Evolutionary conservation across 2,888 invertebrate genomes (phyloP).

Genomic region (Oscheius sp.): DNA sequence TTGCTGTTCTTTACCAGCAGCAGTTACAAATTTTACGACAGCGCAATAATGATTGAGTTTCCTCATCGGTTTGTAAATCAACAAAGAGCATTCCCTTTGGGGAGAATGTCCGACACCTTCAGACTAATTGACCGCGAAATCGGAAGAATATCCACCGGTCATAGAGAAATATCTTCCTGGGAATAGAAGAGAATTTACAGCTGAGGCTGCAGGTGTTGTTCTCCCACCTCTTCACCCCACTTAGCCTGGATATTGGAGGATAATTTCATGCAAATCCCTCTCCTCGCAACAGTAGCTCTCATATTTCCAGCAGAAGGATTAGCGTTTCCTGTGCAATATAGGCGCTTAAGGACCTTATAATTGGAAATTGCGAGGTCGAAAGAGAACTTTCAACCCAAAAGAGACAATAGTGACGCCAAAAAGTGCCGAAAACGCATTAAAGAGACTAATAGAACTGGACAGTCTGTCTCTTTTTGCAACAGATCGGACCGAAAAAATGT

Average conservation of each 20-base stretch:
- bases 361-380: neutral
- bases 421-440: slow-evolving; percentile 1
- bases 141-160: neutral
- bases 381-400: too few relatives aligned
- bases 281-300: slow-evolving; percentile 20
- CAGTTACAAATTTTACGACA: too few relatives aligned
- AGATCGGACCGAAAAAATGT: neutral
- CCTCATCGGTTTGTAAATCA: too few relatives aligned
- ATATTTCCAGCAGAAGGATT: neutral
- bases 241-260: slow-evolving; percentile 15
- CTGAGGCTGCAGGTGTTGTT: neutral
- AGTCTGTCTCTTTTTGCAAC: too few relatives aligned
- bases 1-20: too few relatives aligned
- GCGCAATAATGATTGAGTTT: too few relatives aligned
- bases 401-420: neutral
- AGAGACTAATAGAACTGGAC: slow-evolving; percentile 12
- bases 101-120: too few relatives aligned
- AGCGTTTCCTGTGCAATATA: slow-evolving; percentile 1
- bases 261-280: slow-evolving; percentile 24
- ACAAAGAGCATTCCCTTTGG: too few relatives aligned
- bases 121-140: neutral
- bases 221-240: slow-evolving; percentile 4
- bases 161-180: neutral
- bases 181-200: neutral
- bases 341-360: neutral